Evolutionary conservation across 1,140 invertebrate genomes (phyloP), one percentile per base, ranked within the genome.

Genomic region (Cydia amplana): DNA sequence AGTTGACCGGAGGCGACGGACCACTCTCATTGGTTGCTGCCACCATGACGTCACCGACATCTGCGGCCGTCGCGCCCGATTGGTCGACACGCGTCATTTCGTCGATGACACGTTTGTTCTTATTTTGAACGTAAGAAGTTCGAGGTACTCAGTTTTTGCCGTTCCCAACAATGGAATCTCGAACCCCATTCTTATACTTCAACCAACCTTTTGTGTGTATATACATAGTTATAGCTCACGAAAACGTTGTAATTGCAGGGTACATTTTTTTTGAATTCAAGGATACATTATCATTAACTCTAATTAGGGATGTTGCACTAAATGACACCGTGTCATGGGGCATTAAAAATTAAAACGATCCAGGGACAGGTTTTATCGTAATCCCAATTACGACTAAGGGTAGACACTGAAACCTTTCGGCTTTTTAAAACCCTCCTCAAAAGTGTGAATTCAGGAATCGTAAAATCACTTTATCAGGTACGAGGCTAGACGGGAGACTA

Each of bases 51-150:
- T 92, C 91, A 92, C 79, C 87, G 79, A 83, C 88, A 88, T 85
- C 86, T 85, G 89, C 84, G 88, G 89, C 89, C 91, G 89, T 89
- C 87, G 85, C 90, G 91, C 89, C 87, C 85, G 85, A 92, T 92
- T 92, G 91, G 91, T 89, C 88, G 91, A 88, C 89, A 91, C 89
- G 90, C 90, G 89, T 91, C 91, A 92, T 92, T 91, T 92, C 85
- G 81, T 90, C 91, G 90, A 91, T 92, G 89, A 91, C 91, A 91
- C 84, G 85, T 91, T 92, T 91, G 91, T 91, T 92, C 91, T 92
- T 92, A 91, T 92, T 92, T 91, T 86, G 78, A 87, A 87, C 85
- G 86, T 82, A 90, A 88, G 87, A 87, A 87, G 85, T 88, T 84
- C 77, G 85, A 83, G 84, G 87, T 85, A 88, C 87, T 86, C 79